Evolutionary conservation across 2,797 vertebrate genomes (phyloP).

Genomic region (Ceryle rudis): DNA sequence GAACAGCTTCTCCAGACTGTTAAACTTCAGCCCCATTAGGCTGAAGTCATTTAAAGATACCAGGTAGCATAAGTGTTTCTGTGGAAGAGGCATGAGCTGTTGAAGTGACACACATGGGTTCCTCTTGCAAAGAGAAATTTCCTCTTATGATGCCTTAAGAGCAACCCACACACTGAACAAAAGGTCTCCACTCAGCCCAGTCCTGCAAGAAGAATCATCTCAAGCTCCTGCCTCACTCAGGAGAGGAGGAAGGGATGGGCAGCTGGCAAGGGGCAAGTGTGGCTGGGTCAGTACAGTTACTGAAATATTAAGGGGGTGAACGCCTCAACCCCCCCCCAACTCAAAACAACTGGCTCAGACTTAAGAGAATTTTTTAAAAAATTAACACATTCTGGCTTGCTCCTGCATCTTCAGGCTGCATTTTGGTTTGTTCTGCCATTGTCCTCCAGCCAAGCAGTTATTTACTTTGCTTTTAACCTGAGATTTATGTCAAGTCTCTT

Average conservation of each 20-base stretch:
- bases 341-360: not conserved
- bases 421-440: not conserved
- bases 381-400: not conserved
- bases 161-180: not conserved
- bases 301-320: not conserved
- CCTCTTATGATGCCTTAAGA: not conserved
- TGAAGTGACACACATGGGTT: not conserved
- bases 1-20: not conserved
- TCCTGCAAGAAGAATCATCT: not conserved
- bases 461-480: not conserved
- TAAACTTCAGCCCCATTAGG: not conserved
- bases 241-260: not conserved
- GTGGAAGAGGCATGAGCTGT: not conserved
- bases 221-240: not conserved
- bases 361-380: not conserved
- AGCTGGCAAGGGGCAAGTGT: not conserved
- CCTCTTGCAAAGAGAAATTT: not conserved
- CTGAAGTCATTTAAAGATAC: not conserved
- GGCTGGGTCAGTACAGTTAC: not conserved
- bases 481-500: not conserved
- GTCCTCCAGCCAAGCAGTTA: not conserved
- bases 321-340: not conserved
- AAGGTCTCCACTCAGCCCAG: not conserved
- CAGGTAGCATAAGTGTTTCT: accelerated
- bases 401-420: not conserved